Evolutionary conservation across 1,140 invertebrate species (phyloP).

Genomic region (Vanessa tameamea): DNA sequence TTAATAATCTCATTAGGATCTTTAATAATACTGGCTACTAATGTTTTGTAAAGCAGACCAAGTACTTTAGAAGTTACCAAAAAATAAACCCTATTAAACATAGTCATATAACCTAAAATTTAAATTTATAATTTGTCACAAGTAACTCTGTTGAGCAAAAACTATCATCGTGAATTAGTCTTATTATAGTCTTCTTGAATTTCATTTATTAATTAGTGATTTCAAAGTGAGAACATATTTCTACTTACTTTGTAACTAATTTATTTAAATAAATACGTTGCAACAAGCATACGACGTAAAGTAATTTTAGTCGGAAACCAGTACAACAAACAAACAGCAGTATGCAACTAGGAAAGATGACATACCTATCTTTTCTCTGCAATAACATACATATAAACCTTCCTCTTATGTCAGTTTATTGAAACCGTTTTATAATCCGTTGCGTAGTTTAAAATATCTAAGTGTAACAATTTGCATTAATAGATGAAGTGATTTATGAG

Average conservation of each 20-base stretch:
- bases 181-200: conserved; percentile 22
- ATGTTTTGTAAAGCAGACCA: too few species aligned
- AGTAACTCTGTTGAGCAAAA: conserved; percentile 18
- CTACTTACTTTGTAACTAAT: neutral
- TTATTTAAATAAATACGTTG: conserved; percentile 1
- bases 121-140: conserved; percentile 5
- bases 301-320: neutral
- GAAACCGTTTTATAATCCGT: too few species aligned
- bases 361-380: too few species aligned
- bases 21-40: too few species aligned
- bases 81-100: neutral
- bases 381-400: too few species aligned
- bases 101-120: neutral
- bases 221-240: neutral
- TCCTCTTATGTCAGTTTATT: too few species aligned
- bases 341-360: too few species aligned
- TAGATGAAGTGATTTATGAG: too few species aligned
- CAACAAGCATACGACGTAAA: neutral
- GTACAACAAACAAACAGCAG: too few species aligned
- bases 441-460: too few species aligned
- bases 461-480: too few species aligned
- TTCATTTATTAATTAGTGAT: conserved; percentile 25
- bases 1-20: too few species aligned
- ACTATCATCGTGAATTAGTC: conserved; percentile 18
- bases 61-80: neutral